A percentile compares a stretch with the other conserved stretches of the same genome.
Evolutionary conservation across 2,113 vertebrate species (phyloP).

Genomic region (Carollia perspicillata): DNA sequence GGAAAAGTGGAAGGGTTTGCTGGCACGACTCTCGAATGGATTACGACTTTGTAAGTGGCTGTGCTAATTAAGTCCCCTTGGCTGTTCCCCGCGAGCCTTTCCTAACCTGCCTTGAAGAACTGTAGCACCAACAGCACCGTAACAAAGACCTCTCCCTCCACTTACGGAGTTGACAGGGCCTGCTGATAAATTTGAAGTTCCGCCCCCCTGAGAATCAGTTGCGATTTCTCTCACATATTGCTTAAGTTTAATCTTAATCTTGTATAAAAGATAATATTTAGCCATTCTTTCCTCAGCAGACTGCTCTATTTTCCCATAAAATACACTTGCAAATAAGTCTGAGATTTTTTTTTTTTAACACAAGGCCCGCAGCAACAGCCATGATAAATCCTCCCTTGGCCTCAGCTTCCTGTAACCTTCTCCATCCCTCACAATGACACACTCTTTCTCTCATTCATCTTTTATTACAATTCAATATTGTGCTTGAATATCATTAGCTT

Average conservation of each 20-base stretch:
- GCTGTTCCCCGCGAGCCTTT: slow-evolving; percentile 51
- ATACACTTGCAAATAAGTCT: slow-evolving; percentile 86
- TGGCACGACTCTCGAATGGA: slow-evolving; percentile 58
- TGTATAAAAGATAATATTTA: slow-evolving; percentile 83
- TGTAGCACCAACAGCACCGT: slow-evolving; percentile 62
- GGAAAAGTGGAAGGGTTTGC: slow-evolving; percentile 78
- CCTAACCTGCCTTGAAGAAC: slow-evolving; percentile 77
- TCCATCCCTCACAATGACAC: slow-evolving; percentile 86
- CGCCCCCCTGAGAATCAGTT: slow-evolving; percentile 65
- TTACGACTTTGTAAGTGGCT: slow-evolving; percentile 62
- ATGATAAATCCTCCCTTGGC: slow-evolving; percentile 84
- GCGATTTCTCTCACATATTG: slow-evolving; percentile 78
- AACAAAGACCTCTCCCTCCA: slow-evolving; percentile 75
- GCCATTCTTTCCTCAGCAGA: slow-evolving; percentile 81
- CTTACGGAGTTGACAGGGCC: slow-evolving; percentile 71
- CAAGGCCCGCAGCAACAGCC: slow-evolving; percentile 83
- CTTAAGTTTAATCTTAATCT: slow-evolving; percentile 82
- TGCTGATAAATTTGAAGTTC: slow-evolving; percentile 76
- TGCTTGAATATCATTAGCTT: slow-evolving; percentile 85
- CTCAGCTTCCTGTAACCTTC: slow-evolving; percentile 85
- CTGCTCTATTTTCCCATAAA: slow-evolving; percentile 82
- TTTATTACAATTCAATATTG: slow-evolving; percentile 89
- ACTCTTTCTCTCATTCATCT: slow-evolving; percentile 87
- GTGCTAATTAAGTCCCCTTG: slow-evolving; percentile 68
- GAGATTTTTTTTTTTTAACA: slow-evolving; percentile 77